phyloP scores from a whole-genome alignment of 2,888 invertebrate species.

The Ochropleura plecta region DNA sequence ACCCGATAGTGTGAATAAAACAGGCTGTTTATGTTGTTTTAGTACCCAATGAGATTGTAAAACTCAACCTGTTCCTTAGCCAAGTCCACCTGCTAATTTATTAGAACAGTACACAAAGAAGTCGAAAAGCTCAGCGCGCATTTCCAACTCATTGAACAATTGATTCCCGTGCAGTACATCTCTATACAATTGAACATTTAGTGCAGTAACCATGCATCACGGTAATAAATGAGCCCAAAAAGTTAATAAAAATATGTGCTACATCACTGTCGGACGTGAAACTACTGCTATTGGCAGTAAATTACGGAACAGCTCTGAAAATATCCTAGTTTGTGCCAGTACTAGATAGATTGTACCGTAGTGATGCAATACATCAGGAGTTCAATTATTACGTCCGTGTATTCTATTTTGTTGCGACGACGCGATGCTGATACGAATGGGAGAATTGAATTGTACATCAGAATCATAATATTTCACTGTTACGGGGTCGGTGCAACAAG shows the following conservation, averaged over 20 bases:
- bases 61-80: background rate
- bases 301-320: background rate
- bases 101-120: background rate
- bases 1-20: background rate
- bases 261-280: slow-evolving; percentile 34
- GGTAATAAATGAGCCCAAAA: slow-evolving; percentile 49
- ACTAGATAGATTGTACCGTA: slow-evolving; percentile 13
- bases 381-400: slow-evolving; percentile 22
- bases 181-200: slow-evolving; percentile 26
- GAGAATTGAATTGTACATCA: background rate
- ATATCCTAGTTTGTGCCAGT: slow-evolving; percentile 29
- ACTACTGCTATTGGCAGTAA: slow-evolving; percentile 17
- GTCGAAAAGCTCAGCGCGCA: background rate
- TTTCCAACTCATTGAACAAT: slow-evolving; percentile 22
- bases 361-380: slow-evolving; percentile 9
- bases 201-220: slow-evolving; percentile 40
- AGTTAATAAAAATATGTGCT: slow-evolving; percentile 52
- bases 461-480: background rate
- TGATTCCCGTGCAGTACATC: slow-evolving; percentile 9
- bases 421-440: background rate
- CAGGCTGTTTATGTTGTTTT: background rate
- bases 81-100: background rate
- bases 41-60: background rate
- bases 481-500: background rate
- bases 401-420: background rate